Evolutionary conservation across 1,140 invertebrate species (phyloP), one percentile per base, ranked within the genome.

Genomic region (Rhagoletis pomonella): DNA sequence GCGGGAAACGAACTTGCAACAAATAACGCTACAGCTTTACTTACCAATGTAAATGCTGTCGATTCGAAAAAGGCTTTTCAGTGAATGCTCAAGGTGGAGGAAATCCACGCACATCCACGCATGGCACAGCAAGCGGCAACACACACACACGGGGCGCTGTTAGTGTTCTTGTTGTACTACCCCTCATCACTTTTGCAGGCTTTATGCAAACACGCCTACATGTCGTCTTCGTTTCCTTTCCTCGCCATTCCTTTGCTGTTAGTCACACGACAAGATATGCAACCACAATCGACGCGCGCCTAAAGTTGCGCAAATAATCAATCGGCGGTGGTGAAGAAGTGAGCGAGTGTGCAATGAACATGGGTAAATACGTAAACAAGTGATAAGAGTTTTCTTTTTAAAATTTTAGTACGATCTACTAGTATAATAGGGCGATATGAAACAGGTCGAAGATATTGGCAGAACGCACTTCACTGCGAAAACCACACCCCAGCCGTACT

Each of bases 1-100:
- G 4, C 44, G 55, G 73, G 73, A 81, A 81, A 58, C 73, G 47
- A 81, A 55, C 73, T 47, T 55, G 73, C 47, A 42, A 81, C 73
- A 81, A 55, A 81, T 55, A 81, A 55, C 73, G 73, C 47, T 12
- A 81, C 19, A 42, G 1, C 47, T 81, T 50, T n/a, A 29, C 29
- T 29, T 44, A 17, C 47, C 50, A 29, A 7, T 55, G 47, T n/a
- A 50, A 81, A 81, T n/a, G 73, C 3, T 55, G n/a, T 3, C 7
- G 19, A 55, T 55, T n/a, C 0, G 7, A 29, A 47, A 55, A 81
- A 42, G 29, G 64, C 14, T 62, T 73, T 73, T 29, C 29, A 73
- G 69, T 50, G 14, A 10, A 9, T 47, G 12, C 42, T 55, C 47
- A 50, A 81, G 73, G 73, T 19, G n/a, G 42, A 81, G 44, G 73